Percentiles rank a stretch among this genome's conserved stretches.
These are phyloP conservation scores for Platichthys stellatus DNA, from an alignment of 2,113 vertebrate species.

Conservation along the genomic window DNA sequence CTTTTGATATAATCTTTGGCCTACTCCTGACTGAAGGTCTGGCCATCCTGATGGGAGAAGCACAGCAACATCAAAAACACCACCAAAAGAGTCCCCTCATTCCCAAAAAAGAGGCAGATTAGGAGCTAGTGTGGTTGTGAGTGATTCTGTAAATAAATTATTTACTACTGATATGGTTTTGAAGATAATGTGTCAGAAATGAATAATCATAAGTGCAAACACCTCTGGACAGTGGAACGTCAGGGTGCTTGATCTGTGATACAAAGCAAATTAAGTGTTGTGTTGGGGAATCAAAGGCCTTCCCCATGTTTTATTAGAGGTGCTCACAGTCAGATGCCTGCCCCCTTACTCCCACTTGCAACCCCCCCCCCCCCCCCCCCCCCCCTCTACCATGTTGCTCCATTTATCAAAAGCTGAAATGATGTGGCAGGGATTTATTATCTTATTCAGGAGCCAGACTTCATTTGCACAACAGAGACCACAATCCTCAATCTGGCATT, in stretches of 20 bases:
- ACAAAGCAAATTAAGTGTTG: conserved; percentile 26
- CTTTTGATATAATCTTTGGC: conserved; percentile 59
- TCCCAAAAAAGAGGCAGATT: conserved; percentile 19
- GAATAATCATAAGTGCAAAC: conserved; percentile 25
- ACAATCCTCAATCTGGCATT: conserved; percentile 75
- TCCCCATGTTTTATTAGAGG: conserved; percentile 72
- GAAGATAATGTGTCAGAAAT: conserved; percentile 20
- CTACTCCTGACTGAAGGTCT: conserved; percentile 29
- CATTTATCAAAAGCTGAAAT: conserved; percentile 46
- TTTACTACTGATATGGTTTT: conserved; percentile 4
- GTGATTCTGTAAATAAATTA: conserved; percentile 9
- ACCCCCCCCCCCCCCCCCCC: background rate
- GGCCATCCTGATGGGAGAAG: background rate
- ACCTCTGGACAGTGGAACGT: conserved; percentile 9
- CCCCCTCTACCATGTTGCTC: conserved; percentile 39
- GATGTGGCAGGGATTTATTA: conserved; percentile 73
- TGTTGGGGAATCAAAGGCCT: conserved; percentile 59
- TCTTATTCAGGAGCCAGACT: conserved; percentile 71
- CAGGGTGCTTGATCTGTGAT: conserved; percentile 22
- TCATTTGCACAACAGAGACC: conserved; percentile 82
- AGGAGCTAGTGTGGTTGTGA: background rate
- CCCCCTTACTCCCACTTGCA: conserved; percentile 35
- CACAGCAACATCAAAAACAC: conserved; percentile 55
- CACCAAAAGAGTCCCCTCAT: conserved; percentile 14
- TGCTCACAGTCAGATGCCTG: conserved; percentile 62